Base-by-base conservation (phyloP, 2,113 vertebrate genomes). In the Sphaerodactylus townsendi region DNA sequence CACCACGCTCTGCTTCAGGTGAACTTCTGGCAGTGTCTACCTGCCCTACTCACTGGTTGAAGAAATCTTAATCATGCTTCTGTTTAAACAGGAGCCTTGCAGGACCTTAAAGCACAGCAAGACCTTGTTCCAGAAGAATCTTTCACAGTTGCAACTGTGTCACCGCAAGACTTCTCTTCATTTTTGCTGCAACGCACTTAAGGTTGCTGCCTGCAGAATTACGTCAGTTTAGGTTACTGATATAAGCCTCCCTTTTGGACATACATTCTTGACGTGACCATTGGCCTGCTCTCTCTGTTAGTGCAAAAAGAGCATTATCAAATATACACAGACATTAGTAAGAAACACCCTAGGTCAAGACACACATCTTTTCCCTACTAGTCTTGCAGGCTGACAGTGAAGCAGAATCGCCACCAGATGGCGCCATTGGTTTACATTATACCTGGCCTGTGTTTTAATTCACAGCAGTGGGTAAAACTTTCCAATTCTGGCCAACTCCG, bases 321-420 rank as follows among this genome's bases (percentile, higher is more conserved):
- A 33, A 35, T 33, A 82, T 13, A 25, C 33, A 37, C 0, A 37
- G 53, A 23, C 19, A 21, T 23, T 5, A 2, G 21, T 56, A 56
- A 56, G 14, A 53, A 19, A 23, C 4, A 7, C 53, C 53, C 19
- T 44, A 5, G 4, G 9, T 44, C 44, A 44, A 44, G 44, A 50
- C 41, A 23, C 41, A 56, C 28, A 53, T 33, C 19, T 7, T 8
- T 2, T 3, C 28, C 2, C 21, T 35, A n/a, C 3, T n/a, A 5
- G 2, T 39, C 15, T 0, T 19, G 5, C 5, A 41, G n/a, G 2
- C 6, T 53, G 9, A 17, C 1, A 1, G 39, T 2, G 2, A 53
- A 1, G 1, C 19, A 0, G 39, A 68, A 33, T 0, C 21, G 50
- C 87, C 93, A 25, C 81, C 69, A 91, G 93, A 65, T 59, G 91